Evolutionary conservation across 2,797 vertebrate genomes (phyloP).

Genomic region (Tragelaphus eurycerus): DNA sequence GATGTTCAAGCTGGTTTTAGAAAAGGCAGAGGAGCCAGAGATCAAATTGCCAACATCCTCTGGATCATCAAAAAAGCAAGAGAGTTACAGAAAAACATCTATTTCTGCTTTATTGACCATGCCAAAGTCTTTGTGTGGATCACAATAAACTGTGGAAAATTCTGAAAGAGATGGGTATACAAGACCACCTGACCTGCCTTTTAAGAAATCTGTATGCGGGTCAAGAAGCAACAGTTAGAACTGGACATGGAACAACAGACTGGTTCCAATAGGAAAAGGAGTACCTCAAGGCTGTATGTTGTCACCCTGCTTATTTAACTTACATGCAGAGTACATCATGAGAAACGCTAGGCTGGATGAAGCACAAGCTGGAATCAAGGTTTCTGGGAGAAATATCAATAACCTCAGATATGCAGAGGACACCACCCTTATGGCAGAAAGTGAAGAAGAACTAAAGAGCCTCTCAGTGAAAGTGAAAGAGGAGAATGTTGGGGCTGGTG

Average conservation of each 20-base stretch:
- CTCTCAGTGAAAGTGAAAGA: neutral
- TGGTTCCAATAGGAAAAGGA: neutral
- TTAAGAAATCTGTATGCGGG: neutral
- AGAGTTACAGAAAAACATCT: neutral
- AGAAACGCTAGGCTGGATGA: accelerated
- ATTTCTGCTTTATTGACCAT: neutral
- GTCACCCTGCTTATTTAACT: neutral
- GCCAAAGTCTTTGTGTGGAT: neutral
- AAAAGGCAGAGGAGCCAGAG: neutral
- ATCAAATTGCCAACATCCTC: neutral
- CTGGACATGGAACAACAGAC: neutral
- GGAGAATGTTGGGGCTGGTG: neutral
- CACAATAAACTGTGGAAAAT: neutral
- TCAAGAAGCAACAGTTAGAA: neutral
- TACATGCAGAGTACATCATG: neutral
- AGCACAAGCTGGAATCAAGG: neutral
- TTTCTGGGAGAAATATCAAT: neutral
- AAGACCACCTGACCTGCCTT: neutral
- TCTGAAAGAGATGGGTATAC: neutral
- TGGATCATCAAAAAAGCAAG: neutral
- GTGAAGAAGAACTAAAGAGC: neutral
- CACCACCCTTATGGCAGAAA: neutral
- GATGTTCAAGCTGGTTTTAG: neutral
- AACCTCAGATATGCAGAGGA: neutral
- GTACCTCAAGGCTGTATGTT: neutral